Base-by-base conservation (phyloP, 2,888 invertebrate species). In the Eulithis testata region DNA sequence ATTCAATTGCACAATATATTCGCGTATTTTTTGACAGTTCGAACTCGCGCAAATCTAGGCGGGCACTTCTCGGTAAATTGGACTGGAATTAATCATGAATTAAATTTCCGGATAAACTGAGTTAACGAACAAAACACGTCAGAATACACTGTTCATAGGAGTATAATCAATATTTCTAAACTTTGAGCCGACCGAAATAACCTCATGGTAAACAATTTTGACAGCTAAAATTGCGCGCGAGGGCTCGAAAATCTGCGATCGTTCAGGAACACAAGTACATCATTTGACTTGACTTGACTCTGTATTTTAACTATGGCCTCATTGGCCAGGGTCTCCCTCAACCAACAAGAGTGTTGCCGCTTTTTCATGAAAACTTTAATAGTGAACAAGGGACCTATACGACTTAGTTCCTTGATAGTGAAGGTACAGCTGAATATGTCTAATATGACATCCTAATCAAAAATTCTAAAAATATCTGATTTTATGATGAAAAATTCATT, bases 191-290 rank as follows among this genome's bases (percentile, higher is more conserved):
- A 82, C 76, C 72, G 72, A 82, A 76, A 72, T 88, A 89, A 89
- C 89, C 88, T 90, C 84, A 83, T 85, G 81, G 85, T 87, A 90
- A 90, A 90, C 90, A 89, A 88, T 80, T 87, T 87, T 90, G 91
- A 91, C 87, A 87, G 83, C 55, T 75, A 73, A 82, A 87, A 87
- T 87, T 89, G 90, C 90, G 90, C 90, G 90, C 89, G 86, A 87
- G 83, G 81, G 63, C 60, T 68, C 60, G 60, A 60, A 55, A 12
- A 7, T 47, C 12, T 47, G n/a, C 14, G 14, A 43, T 58, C 44
- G 40, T 40, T 7, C 9, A 40, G n/a, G n/a, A n/a, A n/a, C n/a
- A n/a, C n/a, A n/a, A n/a, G n/a, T n/a, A n/a, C n/a, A n/a, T n/a
- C n/a, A n/a, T n/a, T n/a, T n/a, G n/a, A n/a, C n/a, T n/a, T n/a